These are phyloP conservation scores for Nettapus auritus DNA, from an alignment of 2,113 vertebrate genomes.

Conservation along the genomic window DNA sequence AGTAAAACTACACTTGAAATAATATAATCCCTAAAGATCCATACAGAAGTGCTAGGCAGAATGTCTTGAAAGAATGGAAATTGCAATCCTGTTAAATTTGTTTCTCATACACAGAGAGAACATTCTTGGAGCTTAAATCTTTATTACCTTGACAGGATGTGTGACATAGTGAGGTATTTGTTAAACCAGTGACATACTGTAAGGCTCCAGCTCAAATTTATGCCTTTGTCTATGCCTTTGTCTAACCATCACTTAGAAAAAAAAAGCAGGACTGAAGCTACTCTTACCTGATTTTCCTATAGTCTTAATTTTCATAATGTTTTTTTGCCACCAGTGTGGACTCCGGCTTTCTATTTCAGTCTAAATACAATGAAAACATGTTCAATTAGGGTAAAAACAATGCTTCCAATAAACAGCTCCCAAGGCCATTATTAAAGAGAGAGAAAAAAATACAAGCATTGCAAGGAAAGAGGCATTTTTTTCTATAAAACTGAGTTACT, in stretches of 20 bases:
- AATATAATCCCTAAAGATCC: slow-evolving; percentile 58
- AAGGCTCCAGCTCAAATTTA: slow-evolving; percentile 17
- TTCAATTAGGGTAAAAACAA: background rate
- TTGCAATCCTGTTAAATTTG: slow-evolving; percentile 17
- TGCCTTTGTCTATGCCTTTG: background rate
- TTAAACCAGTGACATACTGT: slow-evolving; percentile 8
- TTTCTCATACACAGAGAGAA: slow-evolving; percentile 19
- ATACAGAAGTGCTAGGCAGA: slow-evolving; percentile 1
- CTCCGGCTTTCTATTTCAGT: background rate
- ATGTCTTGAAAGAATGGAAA: slow-evolving; percentile 48
- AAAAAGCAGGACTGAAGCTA: background rate
- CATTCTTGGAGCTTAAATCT: slow-evolving; percentile 31
- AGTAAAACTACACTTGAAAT: slow-evolving; percentile 64
- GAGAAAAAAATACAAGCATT: background rate
- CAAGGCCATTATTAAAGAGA: background rate
- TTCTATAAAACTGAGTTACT: background rate
- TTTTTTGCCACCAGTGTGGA: background rate
- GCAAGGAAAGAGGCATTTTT: background rate
- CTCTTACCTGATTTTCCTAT: background rate
- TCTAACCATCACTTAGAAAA: background rate
- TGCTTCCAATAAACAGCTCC: background rate
- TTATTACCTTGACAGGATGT: background rate
- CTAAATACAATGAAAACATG: background rate
- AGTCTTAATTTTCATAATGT: background rate
- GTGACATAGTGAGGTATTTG: background rate